Evolutionary conservation across 2,797 vertebrate species (phyloP), one percentile per base, ranked within the genome.

Genomic region (Melanotaenia pygmaea): DNA sequence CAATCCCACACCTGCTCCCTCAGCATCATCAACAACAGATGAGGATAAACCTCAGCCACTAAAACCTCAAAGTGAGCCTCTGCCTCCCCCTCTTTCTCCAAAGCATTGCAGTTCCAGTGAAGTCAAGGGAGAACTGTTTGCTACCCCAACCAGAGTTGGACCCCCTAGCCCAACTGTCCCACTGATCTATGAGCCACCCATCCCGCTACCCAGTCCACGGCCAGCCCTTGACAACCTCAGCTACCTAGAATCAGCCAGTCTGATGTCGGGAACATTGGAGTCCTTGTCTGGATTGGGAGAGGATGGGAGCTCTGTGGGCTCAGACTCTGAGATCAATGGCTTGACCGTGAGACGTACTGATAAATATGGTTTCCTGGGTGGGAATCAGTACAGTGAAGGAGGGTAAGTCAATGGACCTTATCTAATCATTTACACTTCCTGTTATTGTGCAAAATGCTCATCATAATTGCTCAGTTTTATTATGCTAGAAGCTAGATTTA

Each of bases 361-460:
- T 91, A 97, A 96, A 85, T 97, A 98, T 30, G 96, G 97, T 79
- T 98, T 98, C 90, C 90, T 97, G 5, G 96, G 96, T 32, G 97
- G 96, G 68, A 93, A 54, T 62, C 97, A 97, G 91, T 96, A 93
- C 90, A 94, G 94, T 4, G 95, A 95, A 2, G 20, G 24, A 14
- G 51, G 85, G 95, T 95, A 72, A 84, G 94, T 88, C 60, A 57
- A 18, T 30, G 16, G 10, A 60, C 32, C 60, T 69, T 35, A 74
- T 58, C 12, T 28, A 35, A 70, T 59, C 6, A 51, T 11, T 72
- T 22, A 67, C 28, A 20, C 62, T 35, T 28, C 35, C 2, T 4
- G 28, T 53, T 51, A 37, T 28, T 81, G 18, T 67, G 2, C 8
- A 16, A 56, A 67, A 35, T 34, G 59, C 57, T 62, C 16, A 38